These are phyloP conservation scores for Eristalis tenax DNA, from an alignment of 2,888 invertebrate species.

Conservation along the genomic window DNA sequence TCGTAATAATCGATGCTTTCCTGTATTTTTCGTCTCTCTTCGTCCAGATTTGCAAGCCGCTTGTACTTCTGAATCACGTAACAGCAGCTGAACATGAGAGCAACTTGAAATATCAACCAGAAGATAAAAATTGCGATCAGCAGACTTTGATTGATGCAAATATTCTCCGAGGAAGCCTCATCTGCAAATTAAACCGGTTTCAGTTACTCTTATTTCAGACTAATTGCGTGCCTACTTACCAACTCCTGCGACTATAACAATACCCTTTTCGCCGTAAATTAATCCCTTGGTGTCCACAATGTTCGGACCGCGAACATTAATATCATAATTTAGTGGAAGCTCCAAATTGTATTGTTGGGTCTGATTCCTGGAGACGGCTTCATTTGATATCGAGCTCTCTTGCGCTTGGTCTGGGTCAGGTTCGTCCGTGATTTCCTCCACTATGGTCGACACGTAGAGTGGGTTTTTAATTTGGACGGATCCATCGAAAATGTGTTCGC, in stretches of 20 bases:
- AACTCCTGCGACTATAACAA: slow-evolving; percentile 83
- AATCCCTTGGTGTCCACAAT: slow-evolving; percentile 82
- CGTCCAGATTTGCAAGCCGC: slow-evolving; percentile 81
- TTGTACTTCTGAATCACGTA: slow-evolving; percentile 83
- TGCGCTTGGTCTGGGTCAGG: slow-evolving; percentile 10
- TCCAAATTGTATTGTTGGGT: slow-evolving; percentile 72
- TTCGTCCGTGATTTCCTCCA: slow-evolving; percentile 72
- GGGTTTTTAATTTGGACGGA: slow-evolving; percentile 77
- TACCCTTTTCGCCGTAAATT: slow-evolving; percentile 84
- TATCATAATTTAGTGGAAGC: slow-evolving; percentile 83
- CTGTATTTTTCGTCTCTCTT: slow-evolving; percentile 81
- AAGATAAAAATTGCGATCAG: slow-evolving; percentile 85
- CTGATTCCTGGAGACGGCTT: slow-evolving; percentile 7
- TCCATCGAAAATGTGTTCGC: slow-evolving; percentile 50
- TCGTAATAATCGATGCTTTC: slow-evolving; percentile 86
- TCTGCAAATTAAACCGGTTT: slow-evolving; percentile 67
- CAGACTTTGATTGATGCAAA: slow-evolving; percentile 86
- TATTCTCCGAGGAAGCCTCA: slow-evolving; percentile 77
- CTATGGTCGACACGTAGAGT: slow-evolving; percentile 78
- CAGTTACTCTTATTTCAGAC: not conserved
- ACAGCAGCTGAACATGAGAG: slow-evolving; percentile 83
- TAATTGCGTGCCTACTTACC: slow-evolving; percentile 78
- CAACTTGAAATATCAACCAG: slow-evolving; percentile 84
- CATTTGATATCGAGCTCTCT: slow-evolving; percentile 10
- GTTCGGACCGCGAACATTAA: slow-evolving; percentile 85